phyloP scores from a whole-genome alignment of 53 echinoderm and acorn worm species.

The Echinarachnius parma region DNA sequence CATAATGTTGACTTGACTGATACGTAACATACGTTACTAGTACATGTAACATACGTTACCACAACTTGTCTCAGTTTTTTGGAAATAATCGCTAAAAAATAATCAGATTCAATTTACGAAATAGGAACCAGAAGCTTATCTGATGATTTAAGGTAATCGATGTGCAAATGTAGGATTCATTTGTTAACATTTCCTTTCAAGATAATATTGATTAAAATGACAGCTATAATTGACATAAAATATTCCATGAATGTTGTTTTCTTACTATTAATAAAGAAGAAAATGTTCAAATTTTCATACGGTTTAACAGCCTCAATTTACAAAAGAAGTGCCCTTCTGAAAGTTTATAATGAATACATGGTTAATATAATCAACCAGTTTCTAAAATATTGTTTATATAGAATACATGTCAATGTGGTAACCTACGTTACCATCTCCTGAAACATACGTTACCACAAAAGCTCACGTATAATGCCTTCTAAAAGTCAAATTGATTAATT shows the following conservation, averaged over 20 bases:
- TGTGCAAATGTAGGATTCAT: neutral
- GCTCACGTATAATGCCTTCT: neutral
- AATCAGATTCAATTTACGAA: neutral
- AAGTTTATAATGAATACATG: neutral
- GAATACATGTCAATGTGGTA: neutral
- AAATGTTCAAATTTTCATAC: no score
- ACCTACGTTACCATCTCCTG: conserved; percentile 8
- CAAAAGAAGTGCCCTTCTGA: neutral
- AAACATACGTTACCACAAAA: conserved; percentile 10
- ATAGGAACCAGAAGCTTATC: neutral
- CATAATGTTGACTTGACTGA: neutral
- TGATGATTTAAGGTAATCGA: neutral
- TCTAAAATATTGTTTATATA: neutral
- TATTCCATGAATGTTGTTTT: no score
- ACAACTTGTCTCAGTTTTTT: neutral
- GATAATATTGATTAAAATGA: neutral
- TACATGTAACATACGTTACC: conserved; percentile 13
- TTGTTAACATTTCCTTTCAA: neutral
- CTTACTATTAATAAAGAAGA: no score
- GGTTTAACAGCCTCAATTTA: neutral
- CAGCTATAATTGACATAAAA: neutral
- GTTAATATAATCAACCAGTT: no score
- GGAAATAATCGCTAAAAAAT: neutral
- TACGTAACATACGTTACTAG: conserved; percentile 9
- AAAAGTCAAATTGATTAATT: neutral